A percentile compares a stretch with the other conserved stretches of the same genome.
These are phyloP conservation scores for Habropoda laboriosa DNA, from an alignment of 1,140 invertebrate species.

Conservation along the genomic window DNA sequence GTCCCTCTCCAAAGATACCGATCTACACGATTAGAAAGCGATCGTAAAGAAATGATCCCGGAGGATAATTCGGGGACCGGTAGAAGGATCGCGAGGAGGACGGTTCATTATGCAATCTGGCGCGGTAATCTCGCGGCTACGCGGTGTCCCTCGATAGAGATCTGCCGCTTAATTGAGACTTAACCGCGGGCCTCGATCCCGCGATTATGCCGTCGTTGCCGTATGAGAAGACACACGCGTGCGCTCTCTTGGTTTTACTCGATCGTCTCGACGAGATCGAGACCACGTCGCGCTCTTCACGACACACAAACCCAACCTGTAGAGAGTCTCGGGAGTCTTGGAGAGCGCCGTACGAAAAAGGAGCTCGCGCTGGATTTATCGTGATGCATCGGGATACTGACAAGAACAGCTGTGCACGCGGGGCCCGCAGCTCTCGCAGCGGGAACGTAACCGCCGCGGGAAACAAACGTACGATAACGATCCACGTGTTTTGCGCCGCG, in stretches of 20 bases:
- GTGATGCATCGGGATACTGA: conserved; percentile 39
- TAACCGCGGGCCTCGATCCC: conserved; percentile 37
- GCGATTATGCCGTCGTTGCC: conserved; percentile 36
- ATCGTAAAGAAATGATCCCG: too few relatives aligned
- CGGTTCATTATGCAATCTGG: conserved; percentile 7
- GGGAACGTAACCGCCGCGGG: conserved; percentile 36
- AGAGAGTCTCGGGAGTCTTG: too few relatives aligned
- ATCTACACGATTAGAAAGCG: background rate
- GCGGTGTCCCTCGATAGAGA: conserved; percentile 8
- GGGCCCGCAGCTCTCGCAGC: conserved; percentile 34
- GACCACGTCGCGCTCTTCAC: background rate
- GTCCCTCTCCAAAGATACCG: too few relatives aligned
- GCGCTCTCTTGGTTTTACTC: conserved; percentile 25
- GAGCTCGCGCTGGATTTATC: conserved; percentile 51
- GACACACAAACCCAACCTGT: too few relatives aligned
- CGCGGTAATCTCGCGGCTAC: conserved; percentile 5
- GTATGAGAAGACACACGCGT: conserved; percentile 30
- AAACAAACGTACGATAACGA: conserved; percentile 48
- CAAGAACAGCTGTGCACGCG: conserved; percentile 44
- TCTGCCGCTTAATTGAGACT: conserved; percentile 46
- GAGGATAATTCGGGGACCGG: background rate
- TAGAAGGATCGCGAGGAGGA: background rate
- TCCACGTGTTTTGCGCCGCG: conserved; percentile 36
- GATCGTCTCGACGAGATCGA: conserved; percentile 17
- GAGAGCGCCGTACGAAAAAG: conserved; percentile 55